Percentiles rank a stretch among this genome's conserved stretches.
Evolutionary conservation across 1,140 invertebrate species (phyloP).

Genomic region (Drosophila sucinea): DNA sequence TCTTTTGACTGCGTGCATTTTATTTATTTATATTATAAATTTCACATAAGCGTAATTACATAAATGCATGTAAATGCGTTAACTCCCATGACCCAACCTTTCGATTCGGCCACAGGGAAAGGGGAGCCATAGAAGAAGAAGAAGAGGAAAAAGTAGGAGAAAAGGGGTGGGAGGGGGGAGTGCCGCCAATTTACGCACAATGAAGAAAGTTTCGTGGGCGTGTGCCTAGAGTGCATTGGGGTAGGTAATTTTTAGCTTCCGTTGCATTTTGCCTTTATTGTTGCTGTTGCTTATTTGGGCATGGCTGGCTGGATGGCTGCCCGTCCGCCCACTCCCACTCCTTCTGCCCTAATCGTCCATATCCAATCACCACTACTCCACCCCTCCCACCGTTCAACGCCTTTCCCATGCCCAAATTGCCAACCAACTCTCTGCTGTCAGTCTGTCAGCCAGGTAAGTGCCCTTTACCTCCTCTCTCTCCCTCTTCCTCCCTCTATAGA

Average conservation of each 20-base stretch:
- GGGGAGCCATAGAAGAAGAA: not conserved
- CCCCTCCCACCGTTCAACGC: no score
- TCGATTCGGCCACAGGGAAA: not conserved
- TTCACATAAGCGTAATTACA: slow-evolving; percentile 70
- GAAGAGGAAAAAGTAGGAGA: slow-evolving; percentile 1
- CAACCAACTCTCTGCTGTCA: slow-evolving; percentile 18
- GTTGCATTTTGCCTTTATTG: slow-evolving; percentile 23
- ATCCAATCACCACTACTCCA: not conserved
- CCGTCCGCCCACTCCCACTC: not conserved
- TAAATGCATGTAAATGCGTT: slow-evolving; percentile 47
- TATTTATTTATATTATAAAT: slow-evolving; percentile 78
- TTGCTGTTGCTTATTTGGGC: slow-evolving; percentile 53
- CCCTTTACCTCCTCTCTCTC: not conserved
- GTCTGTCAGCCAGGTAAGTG: slow-evolving; percentile 23
- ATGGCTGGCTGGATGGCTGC: slow-evolving; percentile 30
- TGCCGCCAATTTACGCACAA: slow-evolving; percentile 66
- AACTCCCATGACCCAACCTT: slow-evolving; percentile 8
- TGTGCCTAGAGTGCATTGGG: slow-evolving; percentile 12
- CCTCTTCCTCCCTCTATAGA: not conserved
- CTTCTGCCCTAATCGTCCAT: not conserved
- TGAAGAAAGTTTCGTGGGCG: slow-evolving; percentile 61
- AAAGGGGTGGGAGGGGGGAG: slow-evolving; percentile 10
- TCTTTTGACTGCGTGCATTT: slow-evolving; percentile 63
- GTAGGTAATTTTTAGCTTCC: slow-evolving; percentile 71
- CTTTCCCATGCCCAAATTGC: slow-evolving; percentile 18